Evolutionary conservation across 92 coral and sea anemone genomes (phyloP).

Genomic region (Bergia sp.): DNA sequence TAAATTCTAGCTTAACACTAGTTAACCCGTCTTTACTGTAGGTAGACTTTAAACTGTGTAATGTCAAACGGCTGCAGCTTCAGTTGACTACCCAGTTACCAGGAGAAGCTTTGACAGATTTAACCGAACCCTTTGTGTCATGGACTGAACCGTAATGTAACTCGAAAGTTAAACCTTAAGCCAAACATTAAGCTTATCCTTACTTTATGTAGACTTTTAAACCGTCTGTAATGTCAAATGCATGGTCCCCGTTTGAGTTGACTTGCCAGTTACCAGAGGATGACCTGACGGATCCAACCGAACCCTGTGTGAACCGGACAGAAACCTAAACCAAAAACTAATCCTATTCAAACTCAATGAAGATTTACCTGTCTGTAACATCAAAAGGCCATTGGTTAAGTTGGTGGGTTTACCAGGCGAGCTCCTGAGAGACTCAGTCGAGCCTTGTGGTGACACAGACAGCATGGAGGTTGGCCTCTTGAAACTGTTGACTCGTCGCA

Average conservation of each 20-base stretch:
- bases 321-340: background rate
- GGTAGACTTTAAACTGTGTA: too few species aligned
- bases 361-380: constrained; percentile 55
- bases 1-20: too few species aligned
- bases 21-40: too few species aligned
- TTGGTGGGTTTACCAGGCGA: constrained; percentile 54
- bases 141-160: too few species aligned
- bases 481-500: constrained; percentile 92
- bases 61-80: too few species aligned
- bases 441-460: constrained; percentile 68
- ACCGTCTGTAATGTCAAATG: too few species aligned
- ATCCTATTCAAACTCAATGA: too few species aligned
- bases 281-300: background rate
- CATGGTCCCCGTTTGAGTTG: too few species aligned
- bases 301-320: background rate
- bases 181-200: too few species aligned
- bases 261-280: background rate
- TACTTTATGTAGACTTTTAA: too few species aligned
- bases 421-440: constrained; percentile 67
- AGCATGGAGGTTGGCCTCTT: constrained; percentile 79
- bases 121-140: background rate
- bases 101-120: background rate
- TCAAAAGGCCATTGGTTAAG: constrained; percentile 58
- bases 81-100: background rate
- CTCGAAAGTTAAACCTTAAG: too few species aligned